Base-by-base conservation (phyloP, 2,888 invertebrate species). In the Marasmarcha lunaedactyla region DNA sequence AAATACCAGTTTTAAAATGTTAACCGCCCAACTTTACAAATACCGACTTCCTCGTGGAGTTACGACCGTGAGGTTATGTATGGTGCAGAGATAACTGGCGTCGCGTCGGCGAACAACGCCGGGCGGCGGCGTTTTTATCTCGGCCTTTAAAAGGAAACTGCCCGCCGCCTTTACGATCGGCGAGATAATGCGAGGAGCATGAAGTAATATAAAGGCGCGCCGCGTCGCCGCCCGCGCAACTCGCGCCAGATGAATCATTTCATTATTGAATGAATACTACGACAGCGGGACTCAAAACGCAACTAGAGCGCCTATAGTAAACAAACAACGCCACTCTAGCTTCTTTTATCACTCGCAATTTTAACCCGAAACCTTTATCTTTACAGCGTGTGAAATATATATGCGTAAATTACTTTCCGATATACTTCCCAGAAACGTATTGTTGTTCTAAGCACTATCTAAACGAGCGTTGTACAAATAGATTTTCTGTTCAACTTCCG, bases 91-190 rank as follows among this genome's bases (percentile, higher is more conserved):
- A 52, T 51, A 51, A 40, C 35, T 37, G 39, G 33, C 38, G 41
- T 37, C 35, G 14, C 25, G 26, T 26, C 35, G 40, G 20, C 27
- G 30, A 36, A 40, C 36, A 33, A 33, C 27, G 33, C 35, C 30
- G 15, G 36, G 39, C 54, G 48, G 53, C 61, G 55, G 54, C 56
- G 65, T 58, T 62, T 67, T 77, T 74, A 74, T 76, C 76, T 68
- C 50, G 48, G 54, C 54, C 71, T 71, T 63, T 73, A 73, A 69
- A 74, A 76, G 72, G 72, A 73, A 76, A 73, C 74, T 73, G 70
- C 72, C 63, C 63, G 67, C 67, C 64, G 67, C 67, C 64, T 73
- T 74, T 67, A 71, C 63, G 67, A 71, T 68, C 65, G 55, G 55
- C 54, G 54, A 61, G 60, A 63, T 67, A 56, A 30, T 30, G 30